Evolutionary conservation across 1,140 invertebrate species (phyloP), one percentile per base, ranked within the genome.

Genomic region (Drosophila eugracilis): DNA sequence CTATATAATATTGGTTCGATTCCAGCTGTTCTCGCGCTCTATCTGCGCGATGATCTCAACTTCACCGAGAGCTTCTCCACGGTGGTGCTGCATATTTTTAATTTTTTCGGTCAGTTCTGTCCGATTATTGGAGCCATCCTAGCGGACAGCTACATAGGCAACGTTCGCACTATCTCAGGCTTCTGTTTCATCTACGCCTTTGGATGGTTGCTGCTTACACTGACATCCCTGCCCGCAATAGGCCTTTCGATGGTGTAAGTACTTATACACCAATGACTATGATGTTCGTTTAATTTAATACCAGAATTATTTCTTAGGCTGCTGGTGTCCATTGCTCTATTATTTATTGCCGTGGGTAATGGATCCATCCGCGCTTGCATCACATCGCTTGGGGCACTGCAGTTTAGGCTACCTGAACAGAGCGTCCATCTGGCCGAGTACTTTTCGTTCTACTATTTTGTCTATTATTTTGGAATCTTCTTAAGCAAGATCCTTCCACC

Each of bases 321-420:
- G 4, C 74, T 94, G 42, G 92, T 93, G 12, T 91, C 93, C 17
- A 69, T 93, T 21, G 94, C 94, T 5, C 77, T 95, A 65, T 67
- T 91, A 4, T 85, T 95, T n/a, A 95, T 96, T 57, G 94, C 94
- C n/a, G 63, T 95, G 36, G 95, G 95, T 0, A 96, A 95, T 48
- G 96, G 95, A 19, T 96, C 96, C 1, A 97, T 98, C 79, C 97
- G 98, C 78, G 96, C 97, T 5, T 98, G 97, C 91, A 96, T 97
- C 3, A 94, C 95, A 6, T 95, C 97, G 0, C 96, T 98, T 89
- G 97, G 97, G 30, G 97, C 96, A 5, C 96, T 97, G 90, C 97
- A 92, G 62, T 92, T 91, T 28, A 90, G 88, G 70, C n/a, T 92
- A 17, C 91, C 91, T 7, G 75, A 91, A 17, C 91, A 92, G 34